Base-by-base conservation (phyloP, 2,113 vertebrate species). In the Seriola aureovittata region DNA sequence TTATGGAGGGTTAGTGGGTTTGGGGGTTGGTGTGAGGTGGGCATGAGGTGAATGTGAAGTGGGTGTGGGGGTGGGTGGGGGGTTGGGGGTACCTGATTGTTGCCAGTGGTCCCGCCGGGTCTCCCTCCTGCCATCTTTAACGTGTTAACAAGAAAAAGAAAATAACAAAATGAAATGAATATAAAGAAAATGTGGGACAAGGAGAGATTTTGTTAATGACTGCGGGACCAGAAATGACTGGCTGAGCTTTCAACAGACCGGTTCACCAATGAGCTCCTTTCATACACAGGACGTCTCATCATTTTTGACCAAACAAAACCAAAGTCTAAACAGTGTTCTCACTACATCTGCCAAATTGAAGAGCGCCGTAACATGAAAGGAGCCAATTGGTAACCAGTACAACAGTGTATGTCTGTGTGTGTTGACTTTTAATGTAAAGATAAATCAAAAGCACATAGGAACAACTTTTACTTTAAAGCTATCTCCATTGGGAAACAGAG, bases 61-160 rank as follows among this genome's bases (percentile, higher is more conserved):
- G 23, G 38, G n/a, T 55, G 25, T n/a, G 12, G 50, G 23, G 32
- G 25, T 13, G 59, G 25, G 40, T 34, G 44, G 38, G 48, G 63
- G 52, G 14, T 1, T 16, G 38, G 69, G 71, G 67, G 87, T 96
- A 96, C 95, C 95, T 96, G 95, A 94, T 90, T 91, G 93, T 80
- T 94, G 92, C 93, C 94, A 91, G 94, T 94, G 91, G 91, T 94
- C 89, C 95, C 93, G 85, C 93, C 78, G 78, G 93, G 93, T 95
- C 95, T 94, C 90, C 95, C 95, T 94, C 95, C 95, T 57, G 94
- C 80, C 93, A 93, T 95, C 95, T 96, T 90, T 91, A 89, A 93
- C 81, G 83, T 88, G 83, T 90, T 77, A 93, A 92, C 54, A 80
- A 79, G 32, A 57, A 74, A 58, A 75, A 2, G 57, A 69, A 85